Percentiles rank a stretch among this genome's conserved stretches.
phyloP scores from a whole-genome alignment of 2,113 vertebrate species.

The Labeo catla region DNA sequence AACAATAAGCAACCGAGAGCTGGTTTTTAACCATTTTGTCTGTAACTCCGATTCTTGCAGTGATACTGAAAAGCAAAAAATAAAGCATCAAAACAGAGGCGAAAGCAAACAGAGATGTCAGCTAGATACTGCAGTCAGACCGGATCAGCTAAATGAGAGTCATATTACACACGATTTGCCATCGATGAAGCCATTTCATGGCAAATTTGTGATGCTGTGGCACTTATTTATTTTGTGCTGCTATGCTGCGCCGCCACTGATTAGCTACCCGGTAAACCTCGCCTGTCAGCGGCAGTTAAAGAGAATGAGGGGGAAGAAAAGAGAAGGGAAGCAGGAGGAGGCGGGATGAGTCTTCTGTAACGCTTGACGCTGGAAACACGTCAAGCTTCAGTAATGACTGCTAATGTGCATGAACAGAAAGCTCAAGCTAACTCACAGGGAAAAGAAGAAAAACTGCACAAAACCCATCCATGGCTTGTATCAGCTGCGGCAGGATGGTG shows the following conservation, averaged over 20 bases:
- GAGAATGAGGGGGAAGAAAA: neutral
- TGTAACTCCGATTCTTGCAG: neutral
- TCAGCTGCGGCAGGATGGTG: neutral
- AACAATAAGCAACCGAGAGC: neutral
- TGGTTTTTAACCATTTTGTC: neutral
- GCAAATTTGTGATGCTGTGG: conserved; percentile 52
- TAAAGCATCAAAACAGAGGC: conserved; percentile 2
- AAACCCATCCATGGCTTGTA: neutral
- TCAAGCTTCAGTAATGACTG: conserved; percentile 35
- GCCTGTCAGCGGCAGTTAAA: conserved; percentile 53
- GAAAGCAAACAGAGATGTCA: conserved; percentile 35
- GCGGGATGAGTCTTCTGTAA: conserved; percentile 9
- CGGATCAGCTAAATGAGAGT: conserved; percentile 24
- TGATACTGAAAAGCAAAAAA: neutral
- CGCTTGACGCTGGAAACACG: neutral
- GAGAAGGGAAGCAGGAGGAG: neutral
- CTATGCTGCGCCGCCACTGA: conserved; percentile 4
- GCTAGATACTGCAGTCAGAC: conserved; percentile 15
- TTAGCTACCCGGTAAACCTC: conserved; percentile 46
- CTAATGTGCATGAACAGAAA: conserved; percentile 21
- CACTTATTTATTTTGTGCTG: conserved; percentile 44
- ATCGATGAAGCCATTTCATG: conserved; percentile 58
- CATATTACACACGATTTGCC: conserved; percentile 32
- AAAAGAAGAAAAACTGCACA: conserved; percentile 15
- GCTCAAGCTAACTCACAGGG: neutral